Evolutionary conservation across 2,888 invertebrate species (phyloP).

Genomic region (Pachydiplax longipennis): DNA sequence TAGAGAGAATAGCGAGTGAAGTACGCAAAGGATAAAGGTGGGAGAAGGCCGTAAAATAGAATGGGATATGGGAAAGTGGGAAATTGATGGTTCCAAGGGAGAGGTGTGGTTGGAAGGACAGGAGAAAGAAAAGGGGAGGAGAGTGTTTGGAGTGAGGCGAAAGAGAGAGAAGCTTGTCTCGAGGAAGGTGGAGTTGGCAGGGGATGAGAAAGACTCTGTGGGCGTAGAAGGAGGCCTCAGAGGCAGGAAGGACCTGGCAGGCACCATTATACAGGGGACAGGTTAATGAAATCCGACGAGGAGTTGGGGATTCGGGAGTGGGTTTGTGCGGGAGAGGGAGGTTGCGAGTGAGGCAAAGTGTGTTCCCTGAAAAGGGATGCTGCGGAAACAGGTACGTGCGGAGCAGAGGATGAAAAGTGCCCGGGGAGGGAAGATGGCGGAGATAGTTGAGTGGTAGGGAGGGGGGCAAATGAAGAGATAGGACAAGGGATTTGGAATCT

Average conservation of each 20-base stretch:
- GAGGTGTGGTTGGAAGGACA: not conserved
- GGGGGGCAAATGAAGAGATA: constrained; percentile 22
- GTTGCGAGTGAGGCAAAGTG: not conserved
- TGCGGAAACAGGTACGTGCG: constrained; percentile 39
- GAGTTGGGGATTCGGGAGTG: constrained; percentile 43
- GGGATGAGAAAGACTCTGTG: not conserved
- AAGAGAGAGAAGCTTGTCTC: not conserved
- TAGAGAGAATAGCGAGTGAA: not conserved
- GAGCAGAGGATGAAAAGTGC: constrained; percentile 27
- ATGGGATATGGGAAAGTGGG: not conserved
- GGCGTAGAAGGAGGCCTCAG: constrained; percentile 24
- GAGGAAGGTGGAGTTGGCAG: not conserved
- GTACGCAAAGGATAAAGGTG: not conserved
- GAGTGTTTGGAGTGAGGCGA: not conserved
- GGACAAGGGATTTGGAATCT: constrained; percentile 10
- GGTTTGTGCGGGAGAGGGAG: constrained; percentile 29
- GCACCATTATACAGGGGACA: constrained; percentile 41
- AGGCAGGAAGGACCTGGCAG: constrained; percentile 44
- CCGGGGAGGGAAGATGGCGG: constrained; percentile 31
- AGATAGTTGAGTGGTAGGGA: not conserved
- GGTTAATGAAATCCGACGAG: constrained; percentile 44
- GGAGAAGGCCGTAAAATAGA: not conserved
- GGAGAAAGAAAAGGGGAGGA: not conserved
- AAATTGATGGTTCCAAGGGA: not conserved
- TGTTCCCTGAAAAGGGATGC: not conserved